Conservation (phyloP, 2,888 invertebrate species). For the Exocentrus adspersus region DNA sequence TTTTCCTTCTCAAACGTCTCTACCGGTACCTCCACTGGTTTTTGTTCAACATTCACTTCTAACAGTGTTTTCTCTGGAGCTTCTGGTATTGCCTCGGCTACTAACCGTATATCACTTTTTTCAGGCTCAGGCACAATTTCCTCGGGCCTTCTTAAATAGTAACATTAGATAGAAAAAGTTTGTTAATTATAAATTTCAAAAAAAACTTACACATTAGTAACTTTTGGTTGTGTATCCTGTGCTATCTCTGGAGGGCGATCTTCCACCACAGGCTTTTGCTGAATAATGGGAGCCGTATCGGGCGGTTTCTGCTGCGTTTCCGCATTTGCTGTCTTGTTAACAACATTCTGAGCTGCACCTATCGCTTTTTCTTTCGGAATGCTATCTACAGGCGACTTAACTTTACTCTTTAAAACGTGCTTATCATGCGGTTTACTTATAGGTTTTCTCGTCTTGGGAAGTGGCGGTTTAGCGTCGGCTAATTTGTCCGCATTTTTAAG, state of each 20-base stretch:
- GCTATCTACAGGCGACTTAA: slow-evolving; percentile 47
- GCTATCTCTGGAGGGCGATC: slow-evolving; percentile 26
- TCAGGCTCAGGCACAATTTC: slow-evolving; percentile 35
- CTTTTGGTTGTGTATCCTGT: background rate
- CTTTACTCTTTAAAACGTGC: slow-evolving; percentile 29
- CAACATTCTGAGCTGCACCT: slow-evolving; percentile 12
- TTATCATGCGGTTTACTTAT: slow-evolving; percentile 51
- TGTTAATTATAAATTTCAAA: background rate
- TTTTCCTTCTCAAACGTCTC: background rate
- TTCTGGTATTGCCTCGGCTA: slow-evolving; percentile 20
- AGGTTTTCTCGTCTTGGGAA: slow-evolving; percentile 63
- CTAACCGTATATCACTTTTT: slow-evolving; percentile 35
- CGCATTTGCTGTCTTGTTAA: slow-evolving; percentile 25
- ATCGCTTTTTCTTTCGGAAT: slow-evolving; percentile 40
- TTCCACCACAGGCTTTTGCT: slow-evolving; percentile 32
- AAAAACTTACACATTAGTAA: slow-evolving; percentile 38
- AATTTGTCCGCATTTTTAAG: slow-evolving; percentile 51
- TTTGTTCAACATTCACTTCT: slow-evolving; percentile 2
- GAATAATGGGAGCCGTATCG: slow-evolving; percentile 34
- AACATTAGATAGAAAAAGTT: background rate
- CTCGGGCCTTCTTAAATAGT: slow-evolving; percentile 32
- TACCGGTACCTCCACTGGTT: slow-evolving; percentile 2
- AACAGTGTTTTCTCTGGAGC: background rate
- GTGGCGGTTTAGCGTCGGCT: slow-evolving; percentile 65
- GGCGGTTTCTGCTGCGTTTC: slow-evolving; percentile 42